Percentiles rank a stretch among this genome's conserved stretches.
Conservation (phyloP, 2,888 invertebrate genomes). For the Melanostoma scalare region DNA sequence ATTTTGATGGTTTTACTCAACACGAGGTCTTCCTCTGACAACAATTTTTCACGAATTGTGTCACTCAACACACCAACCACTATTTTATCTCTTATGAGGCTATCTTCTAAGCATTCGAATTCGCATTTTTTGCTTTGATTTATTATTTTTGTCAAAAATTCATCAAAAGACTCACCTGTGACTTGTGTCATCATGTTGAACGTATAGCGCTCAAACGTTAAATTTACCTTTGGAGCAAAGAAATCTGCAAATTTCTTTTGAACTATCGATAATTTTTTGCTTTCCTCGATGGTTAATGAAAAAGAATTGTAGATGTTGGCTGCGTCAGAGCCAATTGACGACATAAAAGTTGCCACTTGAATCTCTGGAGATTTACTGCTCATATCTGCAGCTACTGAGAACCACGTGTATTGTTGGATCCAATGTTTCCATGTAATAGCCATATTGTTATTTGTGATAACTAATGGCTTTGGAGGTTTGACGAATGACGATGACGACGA, state of each 20-base stretch:
- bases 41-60: conserved; percentile 31
- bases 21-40: conserved; percentile 7
- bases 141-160: conserved; percentile 34
- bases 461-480: not conserved
- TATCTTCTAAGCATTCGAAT: conserved; percentile 12
- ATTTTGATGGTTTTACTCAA: conserved; percentile 10
- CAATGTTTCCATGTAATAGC: conserved; percentile 18
- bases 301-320: conserved; percentile 12
- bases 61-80: conserved; percentile 16
- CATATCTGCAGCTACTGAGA: conserved; percentile 1
- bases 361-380: conserved; percentile 2
- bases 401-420: conserved; percentile 24
- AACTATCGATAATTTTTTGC: not conserved
- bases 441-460: not conserved
- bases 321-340: not conserved
- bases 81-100: conserved; percentile 22
- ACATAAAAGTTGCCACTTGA: conserved; percentile 23
- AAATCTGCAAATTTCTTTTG: not conserved
- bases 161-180: conserved; percentile 18
- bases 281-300: not conserved
- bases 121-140: conserved; percentile 29
- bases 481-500: too few species aligned
- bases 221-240: not conserved
- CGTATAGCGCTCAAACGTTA: conserved; percentile 2
- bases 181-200: conserved; percentile 13